Evolutionary conservation across 1,140 invertebrate genomes (phyloP).

Genomic region (Drosophila leontia): DNA sequence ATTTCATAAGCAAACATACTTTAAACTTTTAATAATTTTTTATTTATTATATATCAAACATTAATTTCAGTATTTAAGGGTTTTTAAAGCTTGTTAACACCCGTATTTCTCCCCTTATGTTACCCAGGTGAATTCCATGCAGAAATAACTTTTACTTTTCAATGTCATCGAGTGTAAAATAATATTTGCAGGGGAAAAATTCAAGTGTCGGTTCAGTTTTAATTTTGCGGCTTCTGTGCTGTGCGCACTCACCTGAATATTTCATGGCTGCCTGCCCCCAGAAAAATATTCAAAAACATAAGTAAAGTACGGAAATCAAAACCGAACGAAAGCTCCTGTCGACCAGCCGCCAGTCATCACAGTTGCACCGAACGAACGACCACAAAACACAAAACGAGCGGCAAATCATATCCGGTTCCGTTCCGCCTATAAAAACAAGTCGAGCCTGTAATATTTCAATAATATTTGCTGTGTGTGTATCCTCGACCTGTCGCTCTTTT

Average conservation of each 20-base stretch:
- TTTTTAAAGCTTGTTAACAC: too few species aligned
- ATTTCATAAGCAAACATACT: too few species aligned
- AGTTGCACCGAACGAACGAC: background rate
- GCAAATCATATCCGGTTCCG: constrained; percentile 76
- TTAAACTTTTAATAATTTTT: too few species aligned
- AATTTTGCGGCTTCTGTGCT: constrained; percentile 41
- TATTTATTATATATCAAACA: too few species aligned
- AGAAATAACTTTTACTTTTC: background rate
- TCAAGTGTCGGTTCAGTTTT: constrained; percentile 41
- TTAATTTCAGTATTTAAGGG: too few species aligned
- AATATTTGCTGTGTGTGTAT: constrained; percentile 20
- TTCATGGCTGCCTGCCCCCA: constrained; percentile 13
- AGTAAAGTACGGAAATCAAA: constrained; percentile 57
- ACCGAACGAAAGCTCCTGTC: constrained; percentile 44
- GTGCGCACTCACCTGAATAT: constrained; percentile 62
- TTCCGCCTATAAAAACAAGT: constrained; percentile 59
- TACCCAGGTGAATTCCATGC: background rate
- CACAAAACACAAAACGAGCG: constrained; percentile 29
- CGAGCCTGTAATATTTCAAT: constrained; percentile 59
- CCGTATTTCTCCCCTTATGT: background rate
- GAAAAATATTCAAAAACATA: constrained; percentile 17
- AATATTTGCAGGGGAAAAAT: constrained; percentile 4
- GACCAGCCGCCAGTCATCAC: constrained; percentile 7
- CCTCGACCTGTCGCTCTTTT: constrained; percentile 4
- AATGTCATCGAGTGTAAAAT: constrained; percentile 15